Percentiles rank a stretch among this genome's conserved stretches.
Conservation (phyloP, 2,113 vertebrate genomes). For the Boulengeromyrus knoepffleri region DNA sequence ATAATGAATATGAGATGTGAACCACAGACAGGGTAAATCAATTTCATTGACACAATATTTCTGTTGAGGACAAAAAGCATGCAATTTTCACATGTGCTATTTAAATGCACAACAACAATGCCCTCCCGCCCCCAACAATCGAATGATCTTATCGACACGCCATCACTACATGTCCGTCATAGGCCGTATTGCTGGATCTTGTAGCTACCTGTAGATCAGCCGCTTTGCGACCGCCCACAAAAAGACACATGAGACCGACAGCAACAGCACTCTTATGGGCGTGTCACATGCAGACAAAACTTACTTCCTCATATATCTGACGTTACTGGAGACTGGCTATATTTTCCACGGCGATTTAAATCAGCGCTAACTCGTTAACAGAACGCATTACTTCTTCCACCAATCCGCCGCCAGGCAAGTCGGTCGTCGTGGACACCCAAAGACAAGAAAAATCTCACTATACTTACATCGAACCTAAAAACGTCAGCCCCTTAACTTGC, state of each 20-base stretch:
- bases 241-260: neutral
- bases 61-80: neutral
- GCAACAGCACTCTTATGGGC: neutral
- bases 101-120: neutral
- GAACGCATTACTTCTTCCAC: neutral
- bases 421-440: neutral
- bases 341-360: neutral
- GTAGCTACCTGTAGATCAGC: neutral
- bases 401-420: neutral
- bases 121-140: neutral
- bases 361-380: neutral
- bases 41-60: neutral
- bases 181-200: neutral
- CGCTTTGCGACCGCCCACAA: neutral
- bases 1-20: neutral
- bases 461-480: neutral
- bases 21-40: neutral
- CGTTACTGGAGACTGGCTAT: neutral
- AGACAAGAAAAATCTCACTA: neutral
- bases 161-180: neutral
- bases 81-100: neutral
- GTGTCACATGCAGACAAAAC: neutral
- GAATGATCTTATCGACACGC: neutral
- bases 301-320: neutral
- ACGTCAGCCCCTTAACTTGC: neutral